Conservation (phyloP, 2,888 invertebrate genomes). For the Amblyjoppa fuscipennis region DNA sequence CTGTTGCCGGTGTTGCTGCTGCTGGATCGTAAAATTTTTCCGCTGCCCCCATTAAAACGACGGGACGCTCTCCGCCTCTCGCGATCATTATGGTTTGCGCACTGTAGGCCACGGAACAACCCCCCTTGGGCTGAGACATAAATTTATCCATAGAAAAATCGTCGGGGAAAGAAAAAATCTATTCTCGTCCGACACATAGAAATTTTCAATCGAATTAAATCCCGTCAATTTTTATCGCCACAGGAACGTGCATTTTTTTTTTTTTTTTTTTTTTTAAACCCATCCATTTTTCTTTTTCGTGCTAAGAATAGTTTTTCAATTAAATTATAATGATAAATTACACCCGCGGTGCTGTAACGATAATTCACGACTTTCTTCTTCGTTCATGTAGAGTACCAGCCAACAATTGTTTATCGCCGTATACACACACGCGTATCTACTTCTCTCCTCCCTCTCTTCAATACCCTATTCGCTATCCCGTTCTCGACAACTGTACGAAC, state of each 20-base stretch:
- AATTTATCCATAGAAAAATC: slow-evolving; percentile 26
- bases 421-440: neutral
- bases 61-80: slow-evolving; percentile 54
- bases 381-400: neutral
- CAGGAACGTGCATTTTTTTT: neutral
- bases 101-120: slow-evolving; percentile 3
- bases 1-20: slow-evolving; percentile 6
- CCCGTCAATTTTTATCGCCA: neutral
- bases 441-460: neutral
- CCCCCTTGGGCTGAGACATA: slow-evolving; percentile 17
- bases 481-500: neutral
- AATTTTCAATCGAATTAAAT: neutral
- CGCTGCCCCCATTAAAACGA: slow-evolving; percentile 58
- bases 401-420: slow-evolving; percentile 9
- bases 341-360: slow-evolving; percentile 1
- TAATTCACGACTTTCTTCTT: slow-evolving; percentile 10
- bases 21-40: slow-evolving; percentile 68
- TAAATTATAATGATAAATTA: slow-evolving; percentile 1
- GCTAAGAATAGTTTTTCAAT: neutral
- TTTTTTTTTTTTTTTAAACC: neutral
- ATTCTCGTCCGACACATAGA: neutral
- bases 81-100: slow-evolving; percentile 54
- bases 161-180: neutral
- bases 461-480: slow-evolving; percentile 17
- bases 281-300: neutral